Evolutionary conservation across 2,797 vertebrate genomes (phyloP).

Genomic region (Eremophila alpestris): DNA sequence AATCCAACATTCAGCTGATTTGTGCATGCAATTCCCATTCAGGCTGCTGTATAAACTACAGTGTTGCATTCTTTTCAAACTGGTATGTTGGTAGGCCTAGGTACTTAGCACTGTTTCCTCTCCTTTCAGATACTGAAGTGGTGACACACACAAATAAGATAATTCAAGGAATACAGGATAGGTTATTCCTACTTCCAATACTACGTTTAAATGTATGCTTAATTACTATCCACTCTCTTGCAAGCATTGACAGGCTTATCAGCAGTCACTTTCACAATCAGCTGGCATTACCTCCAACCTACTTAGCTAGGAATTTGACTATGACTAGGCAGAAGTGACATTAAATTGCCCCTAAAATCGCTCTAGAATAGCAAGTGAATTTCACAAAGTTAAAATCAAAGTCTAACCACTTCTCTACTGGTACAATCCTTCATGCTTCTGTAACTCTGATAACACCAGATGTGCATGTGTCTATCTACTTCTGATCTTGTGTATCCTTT

Average conservation of each 20-base stretch:
- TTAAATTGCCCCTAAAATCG: background rate
- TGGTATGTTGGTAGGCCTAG: background rate
- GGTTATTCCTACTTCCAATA: background rate
- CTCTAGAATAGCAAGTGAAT: background rate
- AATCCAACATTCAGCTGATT: background rate
- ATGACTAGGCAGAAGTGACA: background rate
- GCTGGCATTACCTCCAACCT: background rate
- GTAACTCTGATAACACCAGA: background rate
- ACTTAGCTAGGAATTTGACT: background rate
- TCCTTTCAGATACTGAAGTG: background rate
- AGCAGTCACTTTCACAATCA: background rate
- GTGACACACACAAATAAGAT: background rate
- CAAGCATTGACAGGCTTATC: background rate
- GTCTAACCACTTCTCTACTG: background rate
- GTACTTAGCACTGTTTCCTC: background rate
- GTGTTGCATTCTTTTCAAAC: background rate
- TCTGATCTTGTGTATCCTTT: background rate
- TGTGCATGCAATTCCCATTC: background rate
- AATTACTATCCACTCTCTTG: background rate
- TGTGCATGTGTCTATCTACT: background rate
- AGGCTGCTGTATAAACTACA: background rate
- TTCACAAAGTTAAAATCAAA: background rate
- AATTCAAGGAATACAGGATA: background rate
- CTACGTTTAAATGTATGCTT: background rate
- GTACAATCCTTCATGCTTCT: background rate